Percentiles rank a stretch among this genome's conserved stretches.
These are phyloP conservation scores for Pardalotus punctatus DNA, from an alignment of 2,113 vertebrate genomes.

Conservation along the genomic window DNA sequence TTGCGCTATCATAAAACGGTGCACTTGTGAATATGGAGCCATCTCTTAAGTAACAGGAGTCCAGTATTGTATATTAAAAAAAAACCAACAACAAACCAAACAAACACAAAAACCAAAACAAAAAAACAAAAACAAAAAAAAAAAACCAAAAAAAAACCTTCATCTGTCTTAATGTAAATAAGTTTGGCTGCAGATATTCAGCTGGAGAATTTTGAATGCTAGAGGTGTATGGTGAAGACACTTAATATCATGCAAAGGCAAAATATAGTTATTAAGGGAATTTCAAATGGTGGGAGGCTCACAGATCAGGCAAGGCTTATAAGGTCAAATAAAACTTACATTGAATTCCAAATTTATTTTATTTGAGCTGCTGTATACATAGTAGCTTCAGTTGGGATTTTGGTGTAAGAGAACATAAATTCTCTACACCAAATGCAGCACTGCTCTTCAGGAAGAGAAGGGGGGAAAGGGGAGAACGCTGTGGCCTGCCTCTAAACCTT, in stretches of 20 bases:
- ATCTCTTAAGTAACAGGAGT: not conserved
- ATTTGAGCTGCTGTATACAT: not conserved
- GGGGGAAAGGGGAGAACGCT: not conserved
- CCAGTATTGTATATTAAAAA: not conserved
- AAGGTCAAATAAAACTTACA: not conserved
- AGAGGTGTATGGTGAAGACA: not conserved
- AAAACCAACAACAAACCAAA: no score
- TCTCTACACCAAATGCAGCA: not conserved
- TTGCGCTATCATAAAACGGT: not conserved
- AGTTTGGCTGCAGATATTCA: not conserved
- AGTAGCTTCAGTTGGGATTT: not conserved
- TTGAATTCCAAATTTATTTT: not conserved
- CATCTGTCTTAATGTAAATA: not conserved
- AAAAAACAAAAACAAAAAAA: no score
- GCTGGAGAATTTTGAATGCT: not conserved
- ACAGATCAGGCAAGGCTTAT: not conserved
- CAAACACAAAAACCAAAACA: no score
- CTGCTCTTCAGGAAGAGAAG: not conserved
- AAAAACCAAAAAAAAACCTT: not conserved
- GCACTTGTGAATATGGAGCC: not conserved
- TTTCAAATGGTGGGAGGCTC: not conserved
- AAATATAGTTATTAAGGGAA: not conserved
- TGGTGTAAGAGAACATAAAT: not conserved
- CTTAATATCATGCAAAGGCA: not conserved
- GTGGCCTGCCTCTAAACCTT: not conserved